Evolutionary conservation across 2,113 vertebrate species (phyloP).

Genomic region (Etia nguti): DNA sequence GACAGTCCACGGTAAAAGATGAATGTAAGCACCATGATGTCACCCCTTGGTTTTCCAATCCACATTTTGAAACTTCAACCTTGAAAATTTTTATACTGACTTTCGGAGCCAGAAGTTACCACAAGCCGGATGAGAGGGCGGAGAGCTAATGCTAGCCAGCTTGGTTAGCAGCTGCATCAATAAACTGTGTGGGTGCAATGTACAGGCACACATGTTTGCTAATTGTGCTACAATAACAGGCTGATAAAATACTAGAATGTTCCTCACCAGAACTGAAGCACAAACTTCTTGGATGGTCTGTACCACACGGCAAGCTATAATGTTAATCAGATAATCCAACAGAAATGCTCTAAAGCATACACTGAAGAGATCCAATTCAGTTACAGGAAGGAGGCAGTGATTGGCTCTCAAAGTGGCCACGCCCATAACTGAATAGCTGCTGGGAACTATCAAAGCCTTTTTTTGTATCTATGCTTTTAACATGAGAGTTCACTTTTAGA

Average conservation of each 20-base stretch:
- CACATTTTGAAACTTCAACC: neutral
- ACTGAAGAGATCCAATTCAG: neutral
- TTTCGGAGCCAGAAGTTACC: neutral
- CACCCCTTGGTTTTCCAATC: neutral
- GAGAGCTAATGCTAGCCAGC: neutral
- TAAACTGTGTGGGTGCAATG: neutral
- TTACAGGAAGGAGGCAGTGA: neutral
- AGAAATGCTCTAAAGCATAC: neutral
- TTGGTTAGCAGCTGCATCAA: neutral
- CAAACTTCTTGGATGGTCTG: neutral
- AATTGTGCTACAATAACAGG: neutral
- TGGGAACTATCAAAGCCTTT: neutral
- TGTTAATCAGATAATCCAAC: neutral
- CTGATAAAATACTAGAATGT: neutral
- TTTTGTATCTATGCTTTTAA: neutral
- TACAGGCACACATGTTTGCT: neutral
- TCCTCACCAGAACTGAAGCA: neutral
- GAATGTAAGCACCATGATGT: neutral
- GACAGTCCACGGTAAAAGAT: neutral
- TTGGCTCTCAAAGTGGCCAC: neutral
- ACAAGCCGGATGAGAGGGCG: neutral
- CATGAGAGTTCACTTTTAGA: neutral
- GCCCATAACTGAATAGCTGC: neutral
- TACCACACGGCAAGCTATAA: neutral
- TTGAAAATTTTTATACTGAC: neutral